Base-by-base conservation (phyloP, 1,140 invertebrate genomes). In the Aphelenchoides avenae region DNA sequence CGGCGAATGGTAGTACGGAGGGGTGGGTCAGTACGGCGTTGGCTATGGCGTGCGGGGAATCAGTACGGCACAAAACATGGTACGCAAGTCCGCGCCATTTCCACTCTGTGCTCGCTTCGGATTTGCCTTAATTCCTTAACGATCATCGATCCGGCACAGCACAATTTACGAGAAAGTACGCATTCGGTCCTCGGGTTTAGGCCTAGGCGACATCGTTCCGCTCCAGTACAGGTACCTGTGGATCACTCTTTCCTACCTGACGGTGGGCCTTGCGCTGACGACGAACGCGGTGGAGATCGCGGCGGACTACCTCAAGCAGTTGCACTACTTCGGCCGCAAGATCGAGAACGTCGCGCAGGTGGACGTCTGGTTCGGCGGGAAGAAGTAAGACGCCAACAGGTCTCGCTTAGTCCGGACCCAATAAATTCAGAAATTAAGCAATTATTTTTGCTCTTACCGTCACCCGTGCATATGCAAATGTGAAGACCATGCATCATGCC, bases 241-340 rank as follows among this genome's bases (percentile, higher is more conserved):
- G 11, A 33, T 75, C 24, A 75, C 71, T 29, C 55, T 73, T 26
- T 57, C 69, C 44, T 73, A 75, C 54, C 49, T 71, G 18, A 65
- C 61, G 9, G 46, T 73, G n/a, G 70, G 72, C 30, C 44, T 73
- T 3, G 63, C 70, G 18, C 43, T 73, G 11, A 75, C 68, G 1
- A 75, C 71, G n/a, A 73, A 75, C 48, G 64, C 65, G 1, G 64
- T 73, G 11, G 70, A 73, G 47, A 75, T 73, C 18, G 71, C 71
- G 1, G 69, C 68, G 6, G 70, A 73, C 27, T 57, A 59, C 27
- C 42, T 73, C 7, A 75, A 72, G 34, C 66, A 75, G 30, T 33
- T 73, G 9, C 70, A 73, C 53, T 75, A 73, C 43, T 74, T 73
- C 52, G 70, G 70, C 18, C 39, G 71, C 11, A 74, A 74, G 53